Conservation (phyloP, 2,797 vertebrate genomes). For the Coendou prehensilis region DNA sequence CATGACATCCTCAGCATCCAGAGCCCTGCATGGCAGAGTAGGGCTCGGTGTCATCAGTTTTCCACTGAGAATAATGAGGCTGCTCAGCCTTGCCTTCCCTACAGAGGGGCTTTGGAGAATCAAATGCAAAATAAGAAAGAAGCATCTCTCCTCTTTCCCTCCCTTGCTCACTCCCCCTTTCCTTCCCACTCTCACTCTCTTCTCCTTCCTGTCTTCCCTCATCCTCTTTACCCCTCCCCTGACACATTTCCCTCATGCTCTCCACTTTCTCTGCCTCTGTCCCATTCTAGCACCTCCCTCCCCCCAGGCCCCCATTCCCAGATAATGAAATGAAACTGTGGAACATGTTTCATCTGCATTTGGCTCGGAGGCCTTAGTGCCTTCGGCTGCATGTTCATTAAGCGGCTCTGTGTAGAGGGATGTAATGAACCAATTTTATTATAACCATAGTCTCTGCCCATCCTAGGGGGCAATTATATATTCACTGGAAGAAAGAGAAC, state of each 20-base stretch:
- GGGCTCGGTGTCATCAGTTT: neutral
- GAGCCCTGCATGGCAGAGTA: accelerated
- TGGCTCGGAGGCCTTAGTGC: constrained; percentile 80
- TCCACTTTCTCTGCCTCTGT: neutral
- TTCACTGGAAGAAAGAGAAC: constrained; percentile 68
- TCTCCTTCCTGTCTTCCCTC: neutral
- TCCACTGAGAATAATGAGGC: neutral
- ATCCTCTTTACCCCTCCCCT: neutral
- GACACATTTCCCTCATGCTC: neutral
- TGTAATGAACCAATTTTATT: constrained; percentile 86
- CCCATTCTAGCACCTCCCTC: constrained; percentile 7
- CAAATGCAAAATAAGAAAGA: neutral
- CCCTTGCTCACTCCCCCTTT: neutral
- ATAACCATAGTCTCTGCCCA: constrained; percentile 82
- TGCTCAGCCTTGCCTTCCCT: neutral
- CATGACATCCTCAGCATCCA: neutral
- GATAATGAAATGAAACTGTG: constrained; percentile 71
- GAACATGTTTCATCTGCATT: constrained; percentile 79
- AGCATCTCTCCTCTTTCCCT: neutral
- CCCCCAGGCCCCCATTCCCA: constrained; percentile 5
- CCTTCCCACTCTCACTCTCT: too few relatives aligned
- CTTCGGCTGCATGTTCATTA: constrained; percentile 85
- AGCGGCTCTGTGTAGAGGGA: constrained; percentile 79
- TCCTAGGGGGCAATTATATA: constrained; percentile 76
- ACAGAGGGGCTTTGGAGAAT: neutral